Evolutionary conservation across 92 coral and sea anemone species (phyloP), one percentile per base, ranked within the genome.

Genomic region (Porites lobata): DNA sequence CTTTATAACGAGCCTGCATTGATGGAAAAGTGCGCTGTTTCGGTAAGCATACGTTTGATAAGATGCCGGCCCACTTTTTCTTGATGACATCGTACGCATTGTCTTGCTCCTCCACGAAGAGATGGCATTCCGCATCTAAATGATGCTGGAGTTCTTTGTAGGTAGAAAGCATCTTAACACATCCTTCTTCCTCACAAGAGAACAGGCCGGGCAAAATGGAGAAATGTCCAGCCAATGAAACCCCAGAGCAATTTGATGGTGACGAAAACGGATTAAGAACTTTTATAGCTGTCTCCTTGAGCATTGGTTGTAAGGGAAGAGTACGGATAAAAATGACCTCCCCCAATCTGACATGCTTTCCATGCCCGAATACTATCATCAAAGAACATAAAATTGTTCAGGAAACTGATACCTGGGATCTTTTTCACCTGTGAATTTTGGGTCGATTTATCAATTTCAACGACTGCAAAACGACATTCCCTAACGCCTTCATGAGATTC

Each of bases 81-180:
- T 58, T 84, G 21, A 84, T 84, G 62, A 20, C 56, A 17, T 84
- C 88, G 50, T 84, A 84, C 8, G 66, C 61, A 13, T 80, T 83
- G 61, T 83, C 87, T 83, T 59, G 72, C 72, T 83, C 87, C 57
- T 72, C 81, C 67, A 84, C 61, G 9, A 84, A 84, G 2, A 72
- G 43, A n/a, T 84, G 88, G 26, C 75, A 14, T n/a, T 70, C 88
- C 4, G 78, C 61, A 69, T 84, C 78, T 20, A 75, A 50, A 84
- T 84, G 88, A 10, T 32, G 77, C 76, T 84, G 75, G 68, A 73
- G 88, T 21, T 84, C 21, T 15, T 73, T 72, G 74, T 15, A 84
- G 6, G 73, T 63, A 10, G 88, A 50, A 43, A 84, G 73, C 70
- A 78, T 73, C 76, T 84, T 75, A 15, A 84, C 88, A 74, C 75